These are phyloP conservation scores for Leptosomus discolor DNA, from an alignment of 2,113 vertebrate genomes.

Conservation along the genomic window DNA sequence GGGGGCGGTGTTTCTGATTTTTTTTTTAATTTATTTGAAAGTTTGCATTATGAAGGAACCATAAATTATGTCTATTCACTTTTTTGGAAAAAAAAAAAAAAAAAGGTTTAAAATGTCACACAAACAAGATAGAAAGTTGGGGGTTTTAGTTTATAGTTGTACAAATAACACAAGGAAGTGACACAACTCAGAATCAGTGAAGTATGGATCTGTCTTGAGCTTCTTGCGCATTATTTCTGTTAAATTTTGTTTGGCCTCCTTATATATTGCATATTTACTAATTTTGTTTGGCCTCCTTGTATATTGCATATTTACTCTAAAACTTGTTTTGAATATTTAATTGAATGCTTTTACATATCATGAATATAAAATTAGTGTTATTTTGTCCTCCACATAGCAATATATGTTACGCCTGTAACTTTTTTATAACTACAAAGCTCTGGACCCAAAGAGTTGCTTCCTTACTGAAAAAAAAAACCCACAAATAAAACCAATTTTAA, in stretches of 20 bases:
- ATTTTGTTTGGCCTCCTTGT: background rate
- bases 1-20: fast-evolving
- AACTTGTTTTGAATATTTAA: background rate
- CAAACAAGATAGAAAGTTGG: background rate
- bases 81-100: background rate
- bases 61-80: background rate
- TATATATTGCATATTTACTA: background rate
- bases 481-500: background rate
- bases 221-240: background rate
- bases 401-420: background rate
- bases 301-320: background rate
- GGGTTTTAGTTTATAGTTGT: fast-evolving
- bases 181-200: background rate
- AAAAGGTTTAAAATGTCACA: background rate
- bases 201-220: background rate
- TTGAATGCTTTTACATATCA: background rate
- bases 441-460: background rate
- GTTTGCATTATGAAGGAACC: background rate
- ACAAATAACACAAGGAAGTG: background rate
- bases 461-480: background rate
- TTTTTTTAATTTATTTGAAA: background rate
- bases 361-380: background rate
- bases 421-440: background rate
- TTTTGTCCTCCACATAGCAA: background rate
- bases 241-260: background rate